A percentile compares a stretch with the other conserved stretches of the same genome.
phyloP scores from a whole-genome alignment of 2,888 invertebrate genomes.

The Nasonovia ribisnigri region DNA sequence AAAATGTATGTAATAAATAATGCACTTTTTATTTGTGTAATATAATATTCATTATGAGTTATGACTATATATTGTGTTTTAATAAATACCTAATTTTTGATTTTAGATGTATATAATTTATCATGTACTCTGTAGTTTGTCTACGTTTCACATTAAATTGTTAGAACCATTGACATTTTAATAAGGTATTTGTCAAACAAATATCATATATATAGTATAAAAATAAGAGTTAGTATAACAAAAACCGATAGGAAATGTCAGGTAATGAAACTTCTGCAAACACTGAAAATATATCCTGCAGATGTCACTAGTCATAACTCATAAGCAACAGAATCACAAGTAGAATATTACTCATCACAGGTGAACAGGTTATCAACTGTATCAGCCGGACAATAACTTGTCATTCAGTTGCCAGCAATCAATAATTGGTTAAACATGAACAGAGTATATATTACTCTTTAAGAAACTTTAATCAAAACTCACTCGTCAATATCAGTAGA shows the following conservation, averaged over 20 bases:
- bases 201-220: too few relatives aligned
- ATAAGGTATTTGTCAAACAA: too few relatives aligned
- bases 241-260: not conserved
- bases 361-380: not conserved
- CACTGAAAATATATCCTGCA: not conserved
- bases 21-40: not conserved
- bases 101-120: not conserved
- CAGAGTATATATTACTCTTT: not conserved
- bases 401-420: not conserved
- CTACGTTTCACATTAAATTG: not conserved
- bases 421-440: not conserved
- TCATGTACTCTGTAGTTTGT: not conserved
- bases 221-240: not conserved
- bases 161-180: not conserved
- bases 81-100: not conserved
- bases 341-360: not conserved
- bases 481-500: slow-evolving; percentile 38
- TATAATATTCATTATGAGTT: not conserved
- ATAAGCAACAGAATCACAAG: not conserved
- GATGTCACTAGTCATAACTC: not conserved
- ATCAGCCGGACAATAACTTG: not conserved
- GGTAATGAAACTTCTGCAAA: not conserved
- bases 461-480: not conserved
- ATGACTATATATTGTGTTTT: not conserved
- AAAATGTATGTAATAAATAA: not conserved